Conservation (phyloP, 2,113 vertebrate species). For the Mionectes macconnelli region DNA sequence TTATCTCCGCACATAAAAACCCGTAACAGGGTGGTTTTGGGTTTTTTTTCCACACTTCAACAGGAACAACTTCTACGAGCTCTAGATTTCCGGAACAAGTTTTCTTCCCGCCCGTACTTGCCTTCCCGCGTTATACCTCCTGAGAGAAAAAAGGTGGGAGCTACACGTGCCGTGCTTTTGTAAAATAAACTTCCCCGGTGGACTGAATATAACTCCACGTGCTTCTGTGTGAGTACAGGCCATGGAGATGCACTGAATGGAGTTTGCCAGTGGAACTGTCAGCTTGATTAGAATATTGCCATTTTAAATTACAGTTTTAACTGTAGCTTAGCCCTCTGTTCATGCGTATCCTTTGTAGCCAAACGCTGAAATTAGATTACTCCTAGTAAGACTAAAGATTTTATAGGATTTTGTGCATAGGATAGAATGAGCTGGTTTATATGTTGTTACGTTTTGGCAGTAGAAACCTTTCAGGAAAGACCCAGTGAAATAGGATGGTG, state of each 20-base stretch:
- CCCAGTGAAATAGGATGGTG: fast-evolving
- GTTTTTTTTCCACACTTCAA: neutral
- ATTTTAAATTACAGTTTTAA: neutral
- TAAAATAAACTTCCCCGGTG: fast-evolving
- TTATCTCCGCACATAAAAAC: fast-evolving
- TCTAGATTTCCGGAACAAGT: constrained; percentile 85
- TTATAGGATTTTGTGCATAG: neutral
- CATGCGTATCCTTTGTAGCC: neutral
- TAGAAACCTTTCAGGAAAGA: neutral
- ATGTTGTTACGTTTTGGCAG: fast-evolving
- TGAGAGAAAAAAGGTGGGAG: constrained; percentile 78
- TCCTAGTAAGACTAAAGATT: neutral
- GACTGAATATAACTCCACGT: fast-evolving
- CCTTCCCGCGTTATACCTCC: constrained; percentile 77
- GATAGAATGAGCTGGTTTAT: neutral
- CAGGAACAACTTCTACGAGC: constrained; percentile 79
- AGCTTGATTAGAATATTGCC: fast-evolving
- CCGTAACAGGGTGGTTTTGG: fast-evolving
- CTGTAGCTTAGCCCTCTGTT: neutral
- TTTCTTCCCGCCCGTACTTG: constrained; percentile 79
- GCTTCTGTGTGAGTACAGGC: fast-evolving
- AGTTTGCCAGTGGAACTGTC: neutral
- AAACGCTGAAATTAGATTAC: fast-evolving
- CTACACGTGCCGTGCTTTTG: fast-evolving
- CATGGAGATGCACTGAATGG: fast-evolving